Base-by-base conservation (phyloP, 2,888 invertebrate genomes). In the Clitarchus hookeri region DNA sequence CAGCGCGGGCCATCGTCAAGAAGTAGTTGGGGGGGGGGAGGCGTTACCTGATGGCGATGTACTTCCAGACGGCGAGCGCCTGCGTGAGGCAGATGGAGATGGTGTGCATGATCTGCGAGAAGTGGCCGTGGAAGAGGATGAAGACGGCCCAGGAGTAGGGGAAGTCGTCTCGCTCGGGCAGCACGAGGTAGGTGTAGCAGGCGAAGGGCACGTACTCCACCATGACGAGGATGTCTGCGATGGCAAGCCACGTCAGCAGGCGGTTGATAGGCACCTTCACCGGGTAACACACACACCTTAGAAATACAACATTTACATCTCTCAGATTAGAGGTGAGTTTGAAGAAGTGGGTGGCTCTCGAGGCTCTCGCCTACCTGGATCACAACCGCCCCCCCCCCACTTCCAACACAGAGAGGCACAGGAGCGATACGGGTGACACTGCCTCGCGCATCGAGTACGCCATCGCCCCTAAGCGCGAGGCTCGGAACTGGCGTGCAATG, bases 191-290 rank as follows among this genome's bases (percentile, higher is more conserved):
- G 91, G 95, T 95, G 91, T 97, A 96, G 85, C 96, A 94, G 3
- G 96, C 95, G 91, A 96, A 98, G 0, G 98, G 98, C 88, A 98
- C 96, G 91, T 98, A 98, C 90, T 97, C 97, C 89, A 98, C 93
- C 96, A 98, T 98, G 25, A 98, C 98, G n/a, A 98, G 93, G 54
- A 98, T 94, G 91, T 98, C 98, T 25, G 98, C 97, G 13, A 98
- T 95, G 0, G 98, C 98, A 53, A 97, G 93, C 9, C 96, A 97
- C 0, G 97, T 97, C 79, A 98, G 94, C 87, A 98, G 97, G 85
- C 96, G 95, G 92, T 98, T 98, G 48, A 98, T 98, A 6, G 98
- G 96, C 87, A 97, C 97, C 88, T 94, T 93, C n/a, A 91, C 89
- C 98, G 98, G 98, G 91, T 98, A n/a, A n/a, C n/a, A n/a, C n/a